Percentiles rank a stretch among this genome's conserved stretches.
Conservation (phyloP, 2,888 invertebrate species). For the Drosophila longiperda region DNA sequence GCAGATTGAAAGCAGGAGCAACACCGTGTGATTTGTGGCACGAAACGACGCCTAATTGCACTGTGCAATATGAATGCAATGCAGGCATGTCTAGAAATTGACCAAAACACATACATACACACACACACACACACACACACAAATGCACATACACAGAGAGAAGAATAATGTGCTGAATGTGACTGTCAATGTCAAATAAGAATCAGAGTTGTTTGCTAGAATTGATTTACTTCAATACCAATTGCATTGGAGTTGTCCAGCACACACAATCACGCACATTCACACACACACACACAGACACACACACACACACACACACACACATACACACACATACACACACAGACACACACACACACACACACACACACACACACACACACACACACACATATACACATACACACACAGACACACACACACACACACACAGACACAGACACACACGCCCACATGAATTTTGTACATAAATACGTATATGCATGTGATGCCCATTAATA, state of each 20-base stretch:
- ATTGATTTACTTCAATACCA: slow-evolving; percentile 53
- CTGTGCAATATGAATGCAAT: slow-evolving; percentile 41
- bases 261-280: slow-evolving; percentile 8
- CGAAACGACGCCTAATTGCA: slow-evolving; percentile 52
- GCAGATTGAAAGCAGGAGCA: not conserved
- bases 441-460: not conserved
- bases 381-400: not conserved
- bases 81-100: slow-evolving; percentile 1
- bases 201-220: slow-evolving; percentile 17
- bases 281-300: not conserved
- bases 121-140: not conserved
- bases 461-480: slow-evolving; percentile 15
- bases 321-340: slow-evolving; percentile 12
- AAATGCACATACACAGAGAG: not conserved
- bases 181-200: slow-evolving; percentile 18
- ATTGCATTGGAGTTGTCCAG: slow-evolving; percentile 35
- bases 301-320: slow-evolving; percentile 4
- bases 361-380: slow-evolving; percentile 9
- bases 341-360: not conserved
- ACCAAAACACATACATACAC: slow-evolving; percentile 7
- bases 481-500: slow-evolving; percentile 56
- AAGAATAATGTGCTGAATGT: not conserved
- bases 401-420: slow-evolving; percentile 1
- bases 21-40: slow-evolving; percentile 37
- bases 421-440: slow-evolving; percentile 7